Percentiles rank a stretch among this genome's conserved stretches.
These are phyloP conservation scores for Lanistes nyassanus DNA, from an alignment of 1,140 invertebrate genomes.

Conservation along the genomic window DNA sequence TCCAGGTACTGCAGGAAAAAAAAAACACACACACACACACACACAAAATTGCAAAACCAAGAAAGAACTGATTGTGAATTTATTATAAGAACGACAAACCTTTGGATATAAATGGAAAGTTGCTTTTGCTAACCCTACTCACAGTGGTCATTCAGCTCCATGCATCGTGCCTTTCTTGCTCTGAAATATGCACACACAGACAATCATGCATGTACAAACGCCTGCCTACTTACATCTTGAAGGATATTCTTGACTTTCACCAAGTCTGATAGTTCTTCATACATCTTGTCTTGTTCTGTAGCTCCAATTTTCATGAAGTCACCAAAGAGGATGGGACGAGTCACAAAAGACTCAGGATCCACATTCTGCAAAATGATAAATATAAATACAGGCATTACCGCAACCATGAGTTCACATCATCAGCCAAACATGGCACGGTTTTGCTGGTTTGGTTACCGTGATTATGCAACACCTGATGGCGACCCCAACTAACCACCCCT, in stretches of 20 bases:
- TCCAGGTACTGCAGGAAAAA: constrained; percentile 62
- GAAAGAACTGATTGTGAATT: too few species aligned
- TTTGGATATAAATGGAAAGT: too few species aligned
- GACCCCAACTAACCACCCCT: not conserved
- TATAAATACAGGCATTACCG: not conserved
- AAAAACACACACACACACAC: not conserved
- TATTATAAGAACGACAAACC: too few species aligned
- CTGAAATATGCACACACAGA: too few species aligned
- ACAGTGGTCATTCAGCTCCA: too few species aligned
- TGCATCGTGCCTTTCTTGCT: too few species aligned
- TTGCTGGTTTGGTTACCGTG: not conserved
- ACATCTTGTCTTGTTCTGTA: constrained; percentile 59
- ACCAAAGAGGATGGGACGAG: constrained; percentile 67
- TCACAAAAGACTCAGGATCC: constrained; percentile 59
- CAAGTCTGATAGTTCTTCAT: constrained; percentile 65
- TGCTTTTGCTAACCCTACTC: too few species aligned
- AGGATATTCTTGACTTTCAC: constrained; percentile 62
- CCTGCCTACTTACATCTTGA: constrained; percentile 59
- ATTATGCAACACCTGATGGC: constrained; percentile 3
- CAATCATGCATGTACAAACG: too few species aligned
- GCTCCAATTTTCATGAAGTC: constrained; percentile 66
- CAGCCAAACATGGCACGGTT: not conserved
- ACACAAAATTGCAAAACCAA: not conserved
- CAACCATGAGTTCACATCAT: too few species aligned
- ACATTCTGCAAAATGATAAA: constrained; percentile 50